phyloP scores from a whole-genome alignment of 2,888 invertebrate species.

The Ptycholaimellus sp. region DNA sequence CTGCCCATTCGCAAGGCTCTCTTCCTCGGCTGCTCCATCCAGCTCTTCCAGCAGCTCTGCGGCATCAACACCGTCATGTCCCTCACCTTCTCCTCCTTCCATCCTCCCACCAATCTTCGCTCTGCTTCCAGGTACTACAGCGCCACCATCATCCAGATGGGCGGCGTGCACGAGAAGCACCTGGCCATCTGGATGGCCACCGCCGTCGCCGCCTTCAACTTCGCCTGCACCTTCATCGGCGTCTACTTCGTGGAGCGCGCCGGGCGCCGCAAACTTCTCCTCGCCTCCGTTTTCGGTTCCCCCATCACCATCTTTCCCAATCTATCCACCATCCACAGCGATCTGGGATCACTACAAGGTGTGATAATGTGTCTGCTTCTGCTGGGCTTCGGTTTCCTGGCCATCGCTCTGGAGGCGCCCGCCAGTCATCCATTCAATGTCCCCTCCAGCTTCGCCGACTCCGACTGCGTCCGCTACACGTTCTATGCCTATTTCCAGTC shows the following conservation, averaged over 20 bases:
- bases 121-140: constrained; percentile 30
- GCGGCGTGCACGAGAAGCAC: constrained; percentile 24
- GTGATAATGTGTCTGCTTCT: constrained; percentile 26
- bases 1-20: constrained; percentile 19
- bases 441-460: too few species aligned
- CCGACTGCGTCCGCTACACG: too few species aligned
- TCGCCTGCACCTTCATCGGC: constrained; percentile 28
- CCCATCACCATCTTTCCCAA: neutral
- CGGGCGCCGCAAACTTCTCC: constrained; percentile 23
- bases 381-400: constrained; percentile 27
- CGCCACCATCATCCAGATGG: constrained; percentile 32
- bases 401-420: neutral
- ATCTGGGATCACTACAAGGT: too few species aligned
- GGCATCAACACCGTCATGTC: constrained; percentile 34
- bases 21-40: constrained; percentile 30
- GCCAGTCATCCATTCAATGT: neutral
- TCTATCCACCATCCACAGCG: neutral
- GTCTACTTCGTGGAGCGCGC: constrained; percentile 30
- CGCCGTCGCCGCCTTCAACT: constrained; percentile 29
- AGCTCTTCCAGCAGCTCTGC: constrained; percentile 32
- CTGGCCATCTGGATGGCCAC: constrained; percentile 31
- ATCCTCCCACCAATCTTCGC: neutral
- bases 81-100: neutral
- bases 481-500: too few species aligned
- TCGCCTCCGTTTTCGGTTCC: constrained; percentile 25